Evolutionary conservation across 2,888 invertebrate genomes (phyloP).

Genomic region (Eudemis profundana): DNA sequence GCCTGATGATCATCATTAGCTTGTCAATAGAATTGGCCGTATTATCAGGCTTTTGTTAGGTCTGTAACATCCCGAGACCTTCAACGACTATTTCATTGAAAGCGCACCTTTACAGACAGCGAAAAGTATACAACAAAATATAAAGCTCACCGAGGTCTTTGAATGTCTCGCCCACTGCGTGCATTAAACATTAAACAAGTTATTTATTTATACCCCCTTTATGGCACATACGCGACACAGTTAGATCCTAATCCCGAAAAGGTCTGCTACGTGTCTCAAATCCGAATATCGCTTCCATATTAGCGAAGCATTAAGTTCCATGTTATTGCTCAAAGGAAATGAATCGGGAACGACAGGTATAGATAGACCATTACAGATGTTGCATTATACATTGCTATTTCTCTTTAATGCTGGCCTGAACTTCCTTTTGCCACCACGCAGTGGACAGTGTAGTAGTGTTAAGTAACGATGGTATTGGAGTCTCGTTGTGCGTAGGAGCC

Average conservation of each 20-base stretch:
- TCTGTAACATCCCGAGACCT: not conserved
- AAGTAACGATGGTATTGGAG: constrained; percentile 36
- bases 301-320: constrained; percentile 65
- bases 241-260: constrained; percentile 66
- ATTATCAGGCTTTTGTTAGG: constrained; percentile 15
- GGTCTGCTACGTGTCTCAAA: constrained; percentile 70
- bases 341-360: constrained; percentile 71
- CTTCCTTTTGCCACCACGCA: constrained; percentile 3
- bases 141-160: not conserved
- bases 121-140: not conserved
- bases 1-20: constrained; percentile 15
- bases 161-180: not conserved
- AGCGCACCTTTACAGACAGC: not conserved
- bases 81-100: not conserved
- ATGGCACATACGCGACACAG: constrained; percentile 61
- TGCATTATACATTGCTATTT: constrained; percentile 49
- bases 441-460: constrained; percentile 31
- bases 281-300: constrained; percentile 67
- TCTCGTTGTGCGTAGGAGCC: constrained; percentile 48
- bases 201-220: constrained; percentile 47
- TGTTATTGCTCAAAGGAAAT: constrained; percentile 72
- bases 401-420: constrained; percentile 45
- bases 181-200: constrained; percentile 14
- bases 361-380: constrained; percentile 49
- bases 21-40: constrained; percentile 12